A percentile compares a stretch with the other conserved stretches of the same genome.
These are phyloP conservation scores for Capricornis sumatraensis DNA, from an alignment of 2,113 vertebrate species.

Conservation along the genomic window DNA sequence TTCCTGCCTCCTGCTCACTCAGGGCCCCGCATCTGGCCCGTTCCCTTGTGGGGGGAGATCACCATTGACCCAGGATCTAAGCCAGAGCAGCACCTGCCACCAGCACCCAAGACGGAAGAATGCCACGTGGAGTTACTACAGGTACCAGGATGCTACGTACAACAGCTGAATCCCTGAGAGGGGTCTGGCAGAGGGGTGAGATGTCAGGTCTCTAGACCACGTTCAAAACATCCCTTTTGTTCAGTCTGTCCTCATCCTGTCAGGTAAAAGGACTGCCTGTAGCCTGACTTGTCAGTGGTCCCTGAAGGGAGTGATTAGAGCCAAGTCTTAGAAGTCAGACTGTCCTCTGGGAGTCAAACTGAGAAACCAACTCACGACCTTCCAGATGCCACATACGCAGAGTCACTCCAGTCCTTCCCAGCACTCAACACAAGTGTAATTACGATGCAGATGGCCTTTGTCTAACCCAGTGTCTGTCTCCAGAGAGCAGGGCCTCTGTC, in stretches of 20 bases:
- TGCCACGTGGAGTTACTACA: background rate
- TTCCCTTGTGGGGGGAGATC: background rate
- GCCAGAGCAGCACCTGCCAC: background rate
- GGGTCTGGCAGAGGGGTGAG: background rate
- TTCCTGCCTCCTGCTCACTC: background rate
- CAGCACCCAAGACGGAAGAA: background rate
- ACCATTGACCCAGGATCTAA: background rate
- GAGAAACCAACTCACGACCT: background rate
- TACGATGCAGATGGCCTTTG: background rate
- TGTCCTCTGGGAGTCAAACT: background rate
- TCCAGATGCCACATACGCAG: background rate
- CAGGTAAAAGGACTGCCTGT: background rate
- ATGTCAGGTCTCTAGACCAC: background rate
- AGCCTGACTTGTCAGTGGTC: too few relatives aligned
- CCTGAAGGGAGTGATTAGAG: background rate
- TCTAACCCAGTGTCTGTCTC: background rate
- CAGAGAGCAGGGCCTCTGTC: background rate
- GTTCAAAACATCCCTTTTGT: background rate
- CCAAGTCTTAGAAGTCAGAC: background rate
- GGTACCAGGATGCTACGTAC: background rate
- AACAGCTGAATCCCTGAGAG: background rate
- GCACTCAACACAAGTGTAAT: background rate
- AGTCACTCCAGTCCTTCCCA: background rate
- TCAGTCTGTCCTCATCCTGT: background rate
- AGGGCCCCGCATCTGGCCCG: background rate